Evolutionary conservation across 2,113 vertebrate species (phyloP).

Genomic region (Megaceryle maxima): DNA sequence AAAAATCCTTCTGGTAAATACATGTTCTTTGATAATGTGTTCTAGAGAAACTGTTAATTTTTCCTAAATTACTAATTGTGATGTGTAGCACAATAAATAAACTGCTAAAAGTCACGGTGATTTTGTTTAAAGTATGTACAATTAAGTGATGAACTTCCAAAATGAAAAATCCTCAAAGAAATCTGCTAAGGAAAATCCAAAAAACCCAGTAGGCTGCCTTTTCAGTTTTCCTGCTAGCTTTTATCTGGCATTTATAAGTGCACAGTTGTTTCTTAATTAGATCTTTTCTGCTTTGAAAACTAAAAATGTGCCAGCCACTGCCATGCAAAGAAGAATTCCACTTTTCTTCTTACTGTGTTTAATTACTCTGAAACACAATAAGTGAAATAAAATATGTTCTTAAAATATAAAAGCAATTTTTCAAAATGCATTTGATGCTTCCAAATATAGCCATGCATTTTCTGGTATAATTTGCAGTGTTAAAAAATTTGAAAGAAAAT

Average conservation of each 20-base stretch:
- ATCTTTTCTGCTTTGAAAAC: neutral
- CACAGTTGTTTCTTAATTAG: neutral
- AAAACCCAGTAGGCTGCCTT: neutral
- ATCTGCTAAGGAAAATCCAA: neutral
- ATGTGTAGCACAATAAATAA: slow-evolving; percentile 39
- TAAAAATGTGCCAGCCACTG: neutral
- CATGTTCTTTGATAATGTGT: slow-evolving; percentile 45
- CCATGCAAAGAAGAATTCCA: neutral
- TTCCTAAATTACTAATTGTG: slow-evolving; percentile 35
- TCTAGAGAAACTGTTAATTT: slow-evolving; percentile 56
- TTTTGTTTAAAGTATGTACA: slow-evolving; percentile 19
- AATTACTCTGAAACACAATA: neutral
- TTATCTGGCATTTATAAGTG: neutral
- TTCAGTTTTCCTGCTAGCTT: neutral
- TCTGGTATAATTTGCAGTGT: neutral
- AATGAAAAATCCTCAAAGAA: neutral
- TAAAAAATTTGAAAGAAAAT: neutral
- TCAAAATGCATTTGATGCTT: neutral
- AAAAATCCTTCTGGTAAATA: slow-evolving; percentile 30
- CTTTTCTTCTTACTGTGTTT: neutral
- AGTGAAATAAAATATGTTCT: neutral
- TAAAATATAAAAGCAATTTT: neutral
- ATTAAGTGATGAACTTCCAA: slow-evolving; percentile 1
- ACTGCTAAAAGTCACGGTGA: slow-evolving; percentile 35
- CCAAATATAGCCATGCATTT: neutral